These are phyloP conservation scores for Macrochelys suwanniensis DNA, from an alignment of 2,797 vertebrate genomes.

Conservation along the genomic window DNA sequence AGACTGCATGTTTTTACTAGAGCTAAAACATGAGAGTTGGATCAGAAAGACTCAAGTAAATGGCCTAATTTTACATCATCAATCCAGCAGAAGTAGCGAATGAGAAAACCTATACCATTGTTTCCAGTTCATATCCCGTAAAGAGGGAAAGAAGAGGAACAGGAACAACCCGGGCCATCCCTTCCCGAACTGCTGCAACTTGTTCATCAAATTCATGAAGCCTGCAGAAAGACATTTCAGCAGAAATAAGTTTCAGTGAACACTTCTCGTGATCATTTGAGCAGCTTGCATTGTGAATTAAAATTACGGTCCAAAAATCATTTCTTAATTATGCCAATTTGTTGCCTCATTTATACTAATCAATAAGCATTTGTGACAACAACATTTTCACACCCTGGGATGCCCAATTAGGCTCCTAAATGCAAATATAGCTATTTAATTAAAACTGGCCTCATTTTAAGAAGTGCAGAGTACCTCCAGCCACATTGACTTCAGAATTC, in stretches of 20 bases:
- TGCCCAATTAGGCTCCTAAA: neutral
- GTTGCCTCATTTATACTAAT: neutral
- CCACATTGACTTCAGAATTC: neutral
- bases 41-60: neutral
- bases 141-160: constrained; percentile 97
- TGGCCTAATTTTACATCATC: neutral
- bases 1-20: accelerated
- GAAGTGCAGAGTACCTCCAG: neutral
- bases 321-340: neutral
- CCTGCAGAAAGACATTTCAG: constrained; percentile 78
- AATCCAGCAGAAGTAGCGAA: neutral
- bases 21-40: neutral
- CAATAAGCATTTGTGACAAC: neutral
- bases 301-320: neutral
- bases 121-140: constrained; percentile 97
- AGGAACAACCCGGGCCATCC: constrained; percentile 97
- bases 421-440: neutral
- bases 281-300: neutral
- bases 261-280: neutral
- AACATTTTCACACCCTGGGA: neutral
- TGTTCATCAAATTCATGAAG: constrained; percentile 99
- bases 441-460: neutral
- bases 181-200: constrained; percentile 96
- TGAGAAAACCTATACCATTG: constrained; percentile 87
- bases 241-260: neutral